phyloP scores from a whole-genome alignment of 2,888 invertebrate species.

The Catocala sponsa region DNA sequence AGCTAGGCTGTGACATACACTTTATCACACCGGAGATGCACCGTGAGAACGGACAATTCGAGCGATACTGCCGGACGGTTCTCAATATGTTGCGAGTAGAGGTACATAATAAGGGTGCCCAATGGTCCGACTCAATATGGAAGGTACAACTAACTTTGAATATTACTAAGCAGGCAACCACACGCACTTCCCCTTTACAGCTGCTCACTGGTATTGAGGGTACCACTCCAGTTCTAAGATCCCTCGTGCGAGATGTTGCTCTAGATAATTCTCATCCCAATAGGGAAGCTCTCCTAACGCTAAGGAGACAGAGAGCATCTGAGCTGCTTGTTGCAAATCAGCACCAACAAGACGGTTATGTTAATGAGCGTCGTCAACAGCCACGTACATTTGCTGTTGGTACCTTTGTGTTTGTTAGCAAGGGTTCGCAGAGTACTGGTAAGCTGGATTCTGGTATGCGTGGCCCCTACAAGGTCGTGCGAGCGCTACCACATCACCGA shows the following conservation, averaged over 20 bases:
- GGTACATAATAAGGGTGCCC: not conserved
- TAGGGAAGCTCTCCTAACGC: slow-evolving; percentile 2
- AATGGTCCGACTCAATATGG: slow-evolving; percentile 17
- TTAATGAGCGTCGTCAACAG: not conserved
- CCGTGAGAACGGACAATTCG: slow-evolving; percentile 14
- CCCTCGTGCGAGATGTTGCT: slow-evolving; percentile 12
- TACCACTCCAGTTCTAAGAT: slow-evolving; percentile 1
- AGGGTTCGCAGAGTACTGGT: not conserved
- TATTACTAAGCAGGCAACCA: slow-evolving; percentile 8
- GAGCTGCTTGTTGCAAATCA: not conserved
- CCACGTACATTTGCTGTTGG: not conserved
- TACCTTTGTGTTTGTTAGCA: not conserved
- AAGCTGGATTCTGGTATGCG: slow-evolving; percentile 4
- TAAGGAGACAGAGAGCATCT: slow-evolving; percentile 1
- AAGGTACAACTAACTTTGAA: slow-evolving; percentile 18
- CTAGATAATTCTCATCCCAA: slow-evolving; percentile 1
- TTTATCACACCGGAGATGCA: not conserved
- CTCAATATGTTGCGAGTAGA: slow-evolving; percentile 19
- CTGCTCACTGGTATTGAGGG: slow-evolving; percentile 7
- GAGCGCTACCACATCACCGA: not conserved
- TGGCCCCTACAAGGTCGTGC: not conserved
- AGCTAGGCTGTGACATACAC: not conserved
- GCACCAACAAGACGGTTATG: not conserved
- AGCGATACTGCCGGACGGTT: slow-evolving; percentile 17
- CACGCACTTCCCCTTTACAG: slow-evolving; percentile 4